Evolutionary conservation across 2,888 invertebrate species (phyloP), one percentile per base, ranked within the genome.

Genomic region (Drosophila pegasa): DNA sequence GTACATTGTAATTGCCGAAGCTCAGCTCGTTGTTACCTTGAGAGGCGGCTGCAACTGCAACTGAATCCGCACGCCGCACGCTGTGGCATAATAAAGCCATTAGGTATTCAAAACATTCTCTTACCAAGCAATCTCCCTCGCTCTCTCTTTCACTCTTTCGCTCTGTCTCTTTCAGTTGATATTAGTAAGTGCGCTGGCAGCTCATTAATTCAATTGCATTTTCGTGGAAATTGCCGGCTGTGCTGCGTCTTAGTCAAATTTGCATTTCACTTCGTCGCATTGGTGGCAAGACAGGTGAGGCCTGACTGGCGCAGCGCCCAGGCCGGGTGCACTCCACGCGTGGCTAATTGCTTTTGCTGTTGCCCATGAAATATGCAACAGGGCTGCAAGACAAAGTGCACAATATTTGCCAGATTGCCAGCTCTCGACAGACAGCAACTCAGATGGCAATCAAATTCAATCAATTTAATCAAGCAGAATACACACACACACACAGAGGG

Each of bases 131-230:
- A 48, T 14, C 40, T 31, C 33, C 29, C 2, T 14, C n/a, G 9
- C 35, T 37, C 41, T 55, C 22, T 2, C 47, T 25, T 29, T 18
- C 9, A 41, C 10, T 12, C 35, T 14, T 7, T 0, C 5, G 9
- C 20, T 31, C 22, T 22, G 2, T 33, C 37, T 35, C 50, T 55
- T 37, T 12, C n/a, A 31, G 4, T 54, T 31, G 40, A 18, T 41
- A 29, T 54, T 29, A 22, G 51, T 37, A n/a, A n/a, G 33, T 29
- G 57, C 71, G 60, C 43, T 43, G 65, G 31, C 57, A 59, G 50
- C 64, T 63, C 75, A 88, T 88, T 88, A 85, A 85, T 86, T 83
- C 87, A 75, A 85, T 86, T 88, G 71, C 77, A 83, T 71, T 88
- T 86, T 84, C 81, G 70, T 62, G 69, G 47, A 83, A 88, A 85